Evolutionary conservation across 2,113 vertebrate genomes (phyloP).

Genomic region (Sterrhoptilus dennistouni): DNA sequence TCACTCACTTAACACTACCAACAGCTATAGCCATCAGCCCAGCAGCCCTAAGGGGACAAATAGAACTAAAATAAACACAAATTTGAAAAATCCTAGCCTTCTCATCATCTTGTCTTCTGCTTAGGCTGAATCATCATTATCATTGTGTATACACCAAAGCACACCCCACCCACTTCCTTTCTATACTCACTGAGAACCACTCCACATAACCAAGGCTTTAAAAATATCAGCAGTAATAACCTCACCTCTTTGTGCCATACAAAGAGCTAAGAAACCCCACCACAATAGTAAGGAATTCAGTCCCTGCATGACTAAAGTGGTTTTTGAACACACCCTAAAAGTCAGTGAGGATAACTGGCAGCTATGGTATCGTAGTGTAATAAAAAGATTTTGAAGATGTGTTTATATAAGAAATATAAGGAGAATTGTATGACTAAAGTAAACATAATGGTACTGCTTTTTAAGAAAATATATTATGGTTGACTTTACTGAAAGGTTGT

Average conservation of each 20-base stretch:
- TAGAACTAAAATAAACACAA: neutral
- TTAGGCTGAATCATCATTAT: neutral
- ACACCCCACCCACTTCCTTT: neutral
- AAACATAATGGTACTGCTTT: neutral
- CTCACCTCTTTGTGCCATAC: neutral
- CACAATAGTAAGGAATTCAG: neutral
- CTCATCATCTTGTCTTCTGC: rapidly evolving
- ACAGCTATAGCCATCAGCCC: neutral
- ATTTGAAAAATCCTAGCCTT: neutral
- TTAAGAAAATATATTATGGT: neutral
- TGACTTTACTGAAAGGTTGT: neutral
- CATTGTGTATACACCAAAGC: rapidly evolving
- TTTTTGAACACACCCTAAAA: neutral
- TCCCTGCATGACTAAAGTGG: neutral
- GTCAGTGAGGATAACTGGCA: neutral
- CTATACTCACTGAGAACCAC: neutral
- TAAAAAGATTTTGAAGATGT: neutral
- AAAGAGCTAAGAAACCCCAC: neutral
- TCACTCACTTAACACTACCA: neutral
- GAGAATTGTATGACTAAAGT: neutral
- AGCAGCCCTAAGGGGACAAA: neutral
- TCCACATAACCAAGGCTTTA: neutral
- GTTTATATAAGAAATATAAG: neutral
- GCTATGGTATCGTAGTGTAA: neutral
- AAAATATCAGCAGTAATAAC: neutral